Percentiles rank a stretch among this genome's conserved stretches.
Conservation (phyloP, 2,113 vertebrate genomes). For the Pycnonotus jocosus region DNA sequence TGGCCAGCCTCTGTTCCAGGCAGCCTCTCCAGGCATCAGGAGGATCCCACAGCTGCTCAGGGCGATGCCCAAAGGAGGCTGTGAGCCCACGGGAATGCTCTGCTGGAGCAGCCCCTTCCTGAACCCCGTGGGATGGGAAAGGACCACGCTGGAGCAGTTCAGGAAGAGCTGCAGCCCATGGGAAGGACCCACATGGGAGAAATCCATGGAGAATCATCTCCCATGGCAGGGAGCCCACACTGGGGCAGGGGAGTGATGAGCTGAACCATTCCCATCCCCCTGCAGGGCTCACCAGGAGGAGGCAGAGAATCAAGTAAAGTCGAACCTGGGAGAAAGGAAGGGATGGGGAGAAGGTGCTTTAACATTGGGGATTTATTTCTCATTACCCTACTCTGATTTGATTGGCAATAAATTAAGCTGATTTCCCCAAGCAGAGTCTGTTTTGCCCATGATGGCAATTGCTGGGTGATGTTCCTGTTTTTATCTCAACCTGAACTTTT, state of each 20-base stretch:
- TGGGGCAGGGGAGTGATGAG: neutral
- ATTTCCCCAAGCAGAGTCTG: neutral
- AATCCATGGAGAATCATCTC: neutral
- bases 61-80: neutral
- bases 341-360: neutral
- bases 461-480: neutral
- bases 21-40: neutral
- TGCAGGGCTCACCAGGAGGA: neutral
- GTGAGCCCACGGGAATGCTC: fast-evolving
- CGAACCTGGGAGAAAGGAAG: neutral
- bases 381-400: neutral
- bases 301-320: fast-evolving
- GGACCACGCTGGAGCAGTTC: fast-evolving
- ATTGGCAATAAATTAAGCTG: neutral
- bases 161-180: neutral
- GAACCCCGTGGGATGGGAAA: fast-evolving
- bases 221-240: neutral
- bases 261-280: neutral
- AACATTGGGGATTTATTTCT: neutral
- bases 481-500: neutral
- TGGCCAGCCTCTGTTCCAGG: neutral
- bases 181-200: neutral
- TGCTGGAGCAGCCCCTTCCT: neutral
- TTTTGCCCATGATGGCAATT: fast-evolving
- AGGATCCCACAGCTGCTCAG: fast-evolving